Conservation (phyloP, 1,140 invertebrate genomes). For the Drosophila sulfurigaster region DNA sequence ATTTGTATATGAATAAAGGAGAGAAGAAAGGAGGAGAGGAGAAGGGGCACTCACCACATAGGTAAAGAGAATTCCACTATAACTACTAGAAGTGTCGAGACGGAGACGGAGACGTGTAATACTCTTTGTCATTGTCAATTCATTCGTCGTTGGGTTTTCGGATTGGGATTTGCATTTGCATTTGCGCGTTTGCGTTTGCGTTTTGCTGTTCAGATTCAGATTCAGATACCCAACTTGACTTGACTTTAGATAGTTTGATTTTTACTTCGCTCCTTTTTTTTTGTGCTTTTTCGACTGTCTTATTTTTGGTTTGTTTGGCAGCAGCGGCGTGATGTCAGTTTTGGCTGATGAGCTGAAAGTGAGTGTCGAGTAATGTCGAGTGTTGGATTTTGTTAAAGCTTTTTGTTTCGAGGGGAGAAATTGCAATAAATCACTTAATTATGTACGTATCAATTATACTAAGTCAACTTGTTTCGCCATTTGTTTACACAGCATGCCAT, state of each 20-base stretch:
- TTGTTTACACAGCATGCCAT: slow-evolving; percentile 10
- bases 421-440: slow-evolving; percentile 45
- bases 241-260: slow-evolving; percentile 26
- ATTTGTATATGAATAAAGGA: not conserved
- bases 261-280: not conserved
- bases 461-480: slow-evolving; percentile 11
- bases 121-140: slow-evolving; percentile 84
- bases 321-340: slow-evolving; percentile 35
- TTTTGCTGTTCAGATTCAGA: slow-evolving; percentile 49
- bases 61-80: slow-evolving; percentile 72
- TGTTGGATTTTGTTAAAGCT: not conserved
- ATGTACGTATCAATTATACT: slow-evolving; percentile 35
- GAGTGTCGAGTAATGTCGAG: slow-evolving; percentile 6
- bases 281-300: not conserved
- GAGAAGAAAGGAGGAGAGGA: not conserved
- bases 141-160: slow-evolving; percentile 69
- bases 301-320: not conserved
- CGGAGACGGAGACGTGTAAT: slow-evolving; percentile 69
- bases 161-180: slow-evolving; percentile 73
- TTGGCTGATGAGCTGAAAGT: slow-evolving; percentile 52
- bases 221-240: slow-evolving; percentile 41
- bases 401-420: slow-evolving; percentile 20
- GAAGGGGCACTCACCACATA: slow-evolving; percentile 75
- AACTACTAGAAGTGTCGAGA: slow-evolving; percentile 65
- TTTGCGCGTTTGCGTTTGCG: slow-evolving; percentile 67